These are phyloP conservation scores for Corydoras sp. DNA, from an alignment of 2,113 vertebrate genomes.

Conservation along the genomic window DNA sequence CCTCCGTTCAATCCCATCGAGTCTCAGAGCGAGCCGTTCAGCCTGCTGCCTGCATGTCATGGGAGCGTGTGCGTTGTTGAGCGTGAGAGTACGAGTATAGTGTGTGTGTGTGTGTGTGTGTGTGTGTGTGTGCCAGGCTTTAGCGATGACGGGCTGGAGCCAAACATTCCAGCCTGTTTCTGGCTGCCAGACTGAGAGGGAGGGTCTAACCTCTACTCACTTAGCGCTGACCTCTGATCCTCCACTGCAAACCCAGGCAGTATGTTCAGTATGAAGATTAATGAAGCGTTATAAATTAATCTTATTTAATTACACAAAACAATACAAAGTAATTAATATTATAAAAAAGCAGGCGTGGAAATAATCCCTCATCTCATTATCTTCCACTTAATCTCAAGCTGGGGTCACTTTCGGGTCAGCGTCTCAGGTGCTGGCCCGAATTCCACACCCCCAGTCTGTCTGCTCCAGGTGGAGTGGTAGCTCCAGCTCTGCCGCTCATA, in stretches of 20 bases:
- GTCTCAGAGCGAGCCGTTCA: slow-evolving; percentile 7
- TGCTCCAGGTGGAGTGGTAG: no score
- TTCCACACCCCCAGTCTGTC: no score
- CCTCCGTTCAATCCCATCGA: slow-evolving; percentile 3
- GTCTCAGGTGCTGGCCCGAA: no score
- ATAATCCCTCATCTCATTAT: no score
- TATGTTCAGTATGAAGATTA: not conserved
- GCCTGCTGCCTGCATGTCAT: slow-evolving; percentile 12
- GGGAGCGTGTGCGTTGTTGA: slow-evolving; percentile 32
- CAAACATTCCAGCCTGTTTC: slow-evolving; percentile 59
- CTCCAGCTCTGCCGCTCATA: no score
- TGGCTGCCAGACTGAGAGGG: slow-evolving; percentile 57
- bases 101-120: slow-evolving; percentile 35
- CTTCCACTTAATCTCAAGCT: no score
- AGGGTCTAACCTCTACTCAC: slow-evolving; percentile 48
- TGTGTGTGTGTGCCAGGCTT: slow-evolving; percentile 51
- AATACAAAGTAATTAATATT: no score
- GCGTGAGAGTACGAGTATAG: slow-evolving; percentile 32
- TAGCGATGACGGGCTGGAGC: slow-evolving; percentile 51
- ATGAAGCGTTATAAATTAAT: no score
- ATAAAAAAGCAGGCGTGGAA: no score
- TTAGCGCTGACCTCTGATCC: slow-evolving; percentile 26
- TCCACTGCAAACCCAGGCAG: not conserved
- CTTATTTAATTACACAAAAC: no score
- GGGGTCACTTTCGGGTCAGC: no score